Percentiles rank a stretch among this genome's conserved stretches.
phyloP scores from a whole-genome alignment of 2,113 vertebrate genomes.

The Oenanthe oenanthe region DNA sequence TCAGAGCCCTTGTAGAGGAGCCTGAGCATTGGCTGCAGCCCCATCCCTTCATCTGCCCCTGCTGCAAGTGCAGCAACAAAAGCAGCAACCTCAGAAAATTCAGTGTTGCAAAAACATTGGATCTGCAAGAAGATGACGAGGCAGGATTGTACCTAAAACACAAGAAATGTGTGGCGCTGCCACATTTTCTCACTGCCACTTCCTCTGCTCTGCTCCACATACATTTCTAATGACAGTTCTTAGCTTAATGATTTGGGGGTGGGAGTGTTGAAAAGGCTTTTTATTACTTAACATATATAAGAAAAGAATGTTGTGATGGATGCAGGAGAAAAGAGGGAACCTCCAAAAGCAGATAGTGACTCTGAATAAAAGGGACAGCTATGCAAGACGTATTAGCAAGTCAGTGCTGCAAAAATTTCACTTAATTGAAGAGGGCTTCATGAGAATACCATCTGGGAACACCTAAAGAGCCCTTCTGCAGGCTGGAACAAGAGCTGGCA shows the following conservation, averaged over 20 bases:
- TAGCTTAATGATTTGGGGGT: background rate
- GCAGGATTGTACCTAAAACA: background rate
- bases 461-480: conserved; percentile 36
- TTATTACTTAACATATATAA: background rate
- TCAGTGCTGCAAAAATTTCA: background rate
- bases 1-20: background rate
- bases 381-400: background rate
- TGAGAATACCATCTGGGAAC: conserved; percentile 28
- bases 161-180: background rate
- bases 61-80: background rate
- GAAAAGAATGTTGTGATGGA: background rate
- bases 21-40: background rate
- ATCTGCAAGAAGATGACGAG: background rate
- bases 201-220: background rate
- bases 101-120: background rate
- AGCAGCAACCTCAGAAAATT: background rate
- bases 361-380: background rate
- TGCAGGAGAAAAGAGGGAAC: background rate
- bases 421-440: conserved; percentile 35
- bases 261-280: background rate
- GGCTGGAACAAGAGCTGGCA: conserved; percentile 1
- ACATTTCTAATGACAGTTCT: background rate
- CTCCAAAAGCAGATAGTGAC: background rate
- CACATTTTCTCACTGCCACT: background rate
- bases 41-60: background rate